These are phyloP conservation scores for Calonectris borealis DNA, from an alignment of 2,113 vertebrate genomes.

Conservation along the genomic window DNA sequence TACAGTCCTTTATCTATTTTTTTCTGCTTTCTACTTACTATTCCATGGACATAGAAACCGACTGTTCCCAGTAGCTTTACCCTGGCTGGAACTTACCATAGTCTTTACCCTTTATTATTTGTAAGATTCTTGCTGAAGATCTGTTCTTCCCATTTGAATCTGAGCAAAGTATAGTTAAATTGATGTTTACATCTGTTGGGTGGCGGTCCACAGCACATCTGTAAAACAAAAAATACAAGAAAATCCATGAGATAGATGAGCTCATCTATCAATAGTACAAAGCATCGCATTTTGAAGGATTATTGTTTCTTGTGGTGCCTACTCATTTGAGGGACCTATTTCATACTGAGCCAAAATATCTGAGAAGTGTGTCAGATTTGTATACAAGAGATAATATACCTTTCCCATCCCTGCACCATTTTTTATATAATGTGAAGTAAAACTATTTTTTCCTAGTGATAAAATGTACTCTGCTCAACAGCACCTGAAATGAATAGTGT, in stretches of 20 bases:
- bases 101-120: slow-evolving; percentile 93
- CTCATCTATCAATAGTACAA: neutral
- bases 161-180: slow-evolving; percentile 92
- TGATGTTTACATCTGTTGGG: slow-evolving; percentile 84
- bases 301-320: neutral
- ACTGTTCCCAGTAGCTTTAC: neutral
- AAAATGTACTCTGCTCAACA: neutral
- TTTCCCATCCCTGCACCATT: neutral
- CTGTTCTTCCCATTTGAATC: slow-evolving; percentile 91
- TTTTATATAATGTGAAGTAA: neutral
- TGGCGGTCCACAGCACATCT: slow-evolving; percentile 94
- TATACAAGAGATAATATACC: neutral
- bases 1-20: neutral
- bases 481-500: neutral
- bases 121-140: slow-evolving; percentile 90
- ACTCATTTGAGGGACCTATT: neutral
- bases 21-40: neutral
- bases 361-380: neutral
- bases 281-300: neutral
- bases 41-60: neutral
- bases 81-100: slow-evolving; percentile 84
- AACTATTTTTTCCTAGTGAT: neutral
- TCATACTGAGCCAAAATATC: neutral
- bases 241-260: neutral
- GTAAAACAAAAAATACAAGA: slow-evolving; percentile 5